phyloP scores from a whole-genome alignment of 2,888 invertebrate genomes.

The Molorchus minor region DNA sequence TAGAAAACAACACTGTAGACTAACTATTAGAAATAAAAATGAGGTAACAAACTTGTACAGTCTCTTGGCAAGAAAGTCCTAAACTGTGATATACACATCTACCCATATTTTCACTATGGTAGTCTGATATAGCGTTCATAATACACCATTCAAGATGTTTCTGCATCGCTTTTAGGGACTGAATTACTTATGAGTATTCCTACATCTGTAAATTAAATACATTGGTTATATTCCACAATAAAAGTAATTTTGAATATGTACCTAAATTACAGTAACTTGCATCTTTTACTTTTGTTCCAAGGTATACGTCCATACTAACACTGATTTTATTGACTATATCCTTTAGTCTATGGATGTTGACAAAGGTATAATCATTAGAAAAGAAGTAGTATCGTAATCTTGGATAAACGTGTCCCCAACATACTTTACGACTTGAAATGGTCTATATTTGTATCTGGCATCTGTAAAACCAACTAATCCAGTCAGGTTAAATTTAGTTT shows the following conservation, averaged over 20 bases:
- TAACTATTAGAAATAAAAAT: not conserved
- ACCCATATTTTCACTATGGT: constrained; percentile 88
- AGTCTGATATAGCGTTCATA: constrained; percentile 82
- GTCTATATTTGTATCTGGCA: constrained; percentile 76
- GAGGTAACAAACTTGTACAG: constrained; percentile 64
- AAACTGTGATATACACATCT: constrained; percentile 81
- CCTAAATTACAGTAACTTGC: constrained; percentile 76
- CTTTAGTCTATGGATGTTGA: constrained; percentile 80
- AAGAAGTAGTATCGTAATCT: constrained; percentile 94
- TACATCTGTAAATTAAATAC: constrained; percentile 68
- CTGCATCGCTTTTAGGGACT: constrained; percentile 80
- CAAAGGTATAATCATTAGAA: constrained; percentile 83
- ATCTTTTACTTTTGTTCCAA: constrained; percentile 75
- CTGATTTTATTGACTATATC: constrained; percentile 80
- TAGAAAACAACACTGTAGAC: constrained; percentile 51
- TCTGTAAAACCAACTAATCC: constrained; percentile 88
- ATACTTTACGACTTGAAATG: constrained; percentile 90
- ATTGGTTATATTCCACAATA: not conserved
- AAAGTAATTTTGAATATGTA: constrained; percentile 52
- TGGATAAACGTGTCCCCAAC: constrained; percentile 88
- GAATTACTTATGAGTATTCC: constrained; percentile 91
- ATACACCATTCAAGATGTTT: constrained; percentile 89
- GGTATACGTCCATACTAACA: constrained; percentile 84
- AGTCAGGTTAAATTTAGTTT: constrained; percentile 56
- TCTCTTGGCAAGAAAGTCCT: constrained; percentile 68